Conservation (phyloP, 2,888 invertebrate species). For the Conchocele bisecta region DNA sequence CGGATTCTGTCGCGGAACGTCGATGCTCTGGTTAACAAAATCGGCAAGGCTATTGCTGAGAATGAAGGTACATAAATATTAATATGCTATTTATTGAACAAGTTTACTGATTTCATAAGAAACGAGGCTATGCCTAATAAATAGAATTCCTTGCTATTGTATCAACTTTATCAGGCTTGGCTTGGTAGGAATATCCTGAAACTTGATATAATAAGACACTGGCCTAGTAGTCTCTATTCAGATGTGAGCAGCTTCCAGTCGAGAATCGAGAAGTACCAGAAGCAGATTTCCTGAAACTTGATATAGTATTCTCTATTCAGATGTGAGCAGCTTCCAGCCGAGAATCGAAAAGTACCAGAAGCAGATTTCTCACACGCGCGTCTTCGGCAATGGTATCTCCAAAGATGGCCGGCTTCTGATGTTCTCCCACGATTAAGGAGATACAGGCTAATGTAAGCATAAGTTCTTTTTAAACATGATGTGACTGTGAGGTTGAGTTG, state of each 20-base stretch:
- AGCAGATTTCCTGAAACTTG: conserved; percentile 48
- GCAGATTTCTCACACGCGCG: conserved; percentile 46
- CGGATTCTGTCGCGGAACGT: conserved; percentile 56
- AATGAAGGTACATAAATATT: conserved; percentile 61
- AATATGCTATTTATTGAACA: no score
- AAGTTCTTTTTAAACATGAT: background rate
- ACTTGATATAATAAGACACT: no score
- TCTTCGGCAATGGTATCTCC: conserved; percentile 59
- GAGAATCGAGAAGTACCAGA: conserved; percentile 54
- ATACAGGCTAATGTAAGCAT: conserved; percentile 60
- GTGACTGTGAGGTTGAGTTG: background rate
- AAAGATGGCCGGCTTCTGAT: conserved; percentile 40
- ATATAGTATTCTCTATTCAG: no score
- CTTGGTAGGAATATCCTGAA: no score
- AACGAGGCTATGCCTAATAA: no score
- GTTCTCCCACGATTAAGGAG: conserved; percentile 49
- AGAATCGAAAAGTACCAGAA: conserved; percentile 55
- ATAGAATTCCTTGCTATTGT: no score
- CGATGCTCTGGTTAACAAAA: conserved; percentile 51
- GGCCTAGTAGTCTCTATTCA: no score
- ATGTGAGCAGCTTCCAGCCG: conserved; percentile 30
- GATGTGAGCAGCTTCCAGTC: no score
- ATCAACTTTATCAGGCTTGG: no score
- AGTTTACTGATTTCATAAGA: no score
- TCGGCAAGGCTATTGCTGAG: conserved; percentile 47